Conservation (phyloP, 2,113 vertebrate genomes). For the Formicarius rufipectus region DNA sequence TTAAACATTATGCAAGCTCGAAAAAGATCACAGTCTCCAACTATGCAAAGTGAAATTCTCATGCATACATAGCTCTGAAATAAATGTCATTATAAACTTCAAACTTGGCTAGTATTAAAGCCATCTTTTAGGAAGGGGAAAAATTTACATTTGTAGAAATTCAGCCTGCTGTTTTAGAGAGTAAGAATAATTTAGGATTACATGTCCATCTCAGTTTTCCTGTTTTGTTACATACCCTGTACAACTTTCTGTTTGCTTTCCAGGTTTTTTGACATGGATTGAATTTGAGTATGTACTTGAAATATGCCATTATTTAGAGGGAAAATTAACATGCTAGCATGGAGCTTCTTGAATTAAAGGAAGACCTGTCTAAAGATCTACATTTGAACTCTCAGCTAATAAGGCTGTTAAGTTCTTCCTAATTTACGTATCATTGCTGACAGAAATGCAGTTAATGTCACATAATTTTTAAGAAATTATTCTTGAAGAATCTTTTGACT, state of each 20-base stretch:
- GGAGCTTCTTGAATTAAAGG: neutral
- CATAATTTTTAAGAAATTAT: neutral
- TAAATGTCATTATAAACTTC: slow-evolving; percentile 47
- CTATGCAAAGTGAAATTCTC: slow-evolving; percentile 22
- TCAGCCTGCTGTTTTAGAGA: neutral
- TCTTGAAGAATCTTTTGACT: neutral
- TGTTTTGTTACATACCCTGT: neutral
- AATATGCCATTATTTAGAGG: neutral
- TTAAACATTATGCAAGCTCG: slow-evolving; percentile 39
- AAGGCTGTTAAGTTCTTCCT: neutral
- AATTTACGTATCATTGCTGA: neutral
- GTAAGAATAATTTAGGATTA: slow-evolving; percentile 20
- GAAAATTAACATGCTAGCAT: neutral
- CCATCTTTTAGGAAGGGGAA: slow-evolving; percentile 11
- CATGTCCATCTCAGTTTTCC: slow-evolving; percentile 22
- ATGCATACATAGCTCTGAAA: slow-evolving; percentile 18
- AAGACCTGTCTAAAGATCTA: neutral
- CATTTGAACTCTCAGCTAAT: neutral
- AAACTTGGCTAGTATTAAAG: slow-evolving; percentile 47
- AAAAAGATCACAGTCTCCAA: slow-evolving; percentile 38
- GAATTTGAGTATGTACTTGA: neutral
- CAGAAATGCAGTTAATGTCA: neutral
- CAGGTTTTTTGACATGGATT: neutral
- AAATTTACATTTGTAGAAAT: slow-evolving; percentile 21
- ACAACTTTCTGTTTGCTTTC: neutral